Evolutionary conservation across 2,888 invertebrate species (phyloP), one percentile per base, ranked within the genome.

Genomic region (Phengaris alcon): DNA sequence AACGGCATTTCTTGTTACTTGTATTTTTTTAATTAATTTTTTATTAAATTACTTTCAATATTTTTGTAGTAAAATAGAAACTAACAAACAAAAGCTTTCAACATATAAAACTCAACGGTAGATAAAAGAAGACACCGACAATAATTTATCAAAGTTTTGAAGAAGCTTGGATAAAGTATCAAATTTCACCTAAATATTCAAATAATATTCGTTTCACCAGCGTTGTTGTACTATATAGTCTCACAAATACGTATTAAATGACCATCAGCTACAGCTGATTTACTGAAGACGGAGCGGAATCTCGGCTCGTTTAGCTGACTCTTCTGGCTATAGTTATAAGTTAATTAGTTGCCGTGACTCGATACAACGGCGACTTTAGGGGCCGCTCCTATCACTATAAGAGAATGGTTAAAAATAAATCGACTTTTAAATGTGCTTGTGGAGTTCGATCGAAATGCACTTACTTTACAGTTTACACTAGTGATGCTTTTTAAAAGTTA

Each of bases 271-370:
- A 44, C 64, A 64, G 64, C 64, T 64, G 44, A 64, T 44, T 64
- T 35, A 64, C 35, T 64, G 64, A 52, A 52, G 52, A 44, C 35
- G 35, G 35, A 12, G 64, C 44, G 64, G 54, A n/a, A 82, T 80
- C 78, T 77, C 76, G 77, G 76, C 79, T 79, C 80, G 77, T 80
- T 79, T 80, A 81, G 82, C 80, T 22, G 22, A 1, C 22, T 22
- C 22, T 22, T 80, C 78, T 78, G 81, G 76, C 75, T 22, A 22
- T 22, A 22, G 77, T 75, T 78, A 76, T 78, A 15, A 81, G 81
- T 82, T 85, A 85, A 84, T 86, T 85, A 85, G 76, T 72, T 73
- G 79, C 79, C 82, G 81, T 86, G 85, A 85, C 83, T 83, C 77
- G 78, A 79, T 82, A 81, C 80, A 80, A 82, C 15, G 72, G 54